Conservation (phyloP, 1,140 invertebrate species). For the Hormaphis cornu region DNA sequence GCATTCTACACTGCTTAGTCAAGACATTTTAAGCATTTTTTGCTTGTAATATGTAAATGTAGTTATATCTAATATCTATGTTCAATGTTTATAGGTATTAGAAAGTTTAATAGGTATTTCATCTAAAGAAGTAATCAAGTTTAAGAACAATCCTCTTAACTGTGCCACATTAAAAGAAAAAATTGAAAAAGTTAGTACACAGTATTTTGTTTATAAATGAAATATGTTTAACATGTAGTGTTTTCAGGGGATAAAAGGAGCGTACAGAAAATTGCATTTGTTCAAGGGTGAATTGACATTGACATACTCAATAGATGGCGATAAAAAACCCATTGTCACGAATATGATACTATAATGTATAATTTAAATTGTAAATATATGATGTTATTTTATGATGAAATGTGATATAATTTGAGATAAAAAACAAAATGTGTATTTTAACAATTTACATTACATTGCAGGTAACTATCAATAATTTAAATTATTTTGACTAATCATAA, state of each 20-base stretch:
- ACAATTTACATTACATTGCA: too few species aligned
- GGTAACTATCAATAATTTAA: too few species aligned
- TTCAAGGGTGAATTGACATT: slow-evolving; percentile 5
- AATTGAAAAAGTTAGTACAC: slow-evolving; percentile 17
- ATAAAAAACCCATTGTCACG: slow-evolving; percentile 1
- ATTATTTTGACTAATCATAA: too few species aligned
- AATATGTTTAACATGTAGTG: neutral
- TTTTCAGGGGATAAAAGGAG: slow-evolving; percentile 22
- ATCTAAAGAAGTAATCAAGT: neutral
- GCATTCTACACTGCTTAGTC: too few species aligned
- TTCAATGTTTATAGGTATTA: neutral
- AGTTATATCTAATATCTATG: neutral
- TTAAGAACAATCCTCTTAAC: neutral
- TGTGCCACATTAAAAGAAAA: slow-evolving; percentile 6
- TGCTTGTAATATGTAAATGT: neutral
- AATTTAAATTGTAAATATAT: neutral
- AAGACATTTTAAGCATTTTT: too few species aligned
- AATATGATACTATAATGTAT: neutral
- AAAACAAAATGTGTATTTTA: too few species aligned
- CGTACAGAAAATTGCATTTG: slow-evolving; percentile 12
- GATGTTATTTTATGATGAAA: neutral
- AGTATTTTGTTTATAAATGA: neutral
- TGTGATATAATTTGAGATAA: too few species aligned
- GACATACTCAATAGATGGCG: neutral
- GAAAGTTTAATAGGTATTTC: slow-evolving; percentile 19